Evolutionary conservation across 2,797 vertebrate species (phyloP), one percentile per base, ranked within the genome.

Genomic region (Cetoscarus ocellatus): DNA sequence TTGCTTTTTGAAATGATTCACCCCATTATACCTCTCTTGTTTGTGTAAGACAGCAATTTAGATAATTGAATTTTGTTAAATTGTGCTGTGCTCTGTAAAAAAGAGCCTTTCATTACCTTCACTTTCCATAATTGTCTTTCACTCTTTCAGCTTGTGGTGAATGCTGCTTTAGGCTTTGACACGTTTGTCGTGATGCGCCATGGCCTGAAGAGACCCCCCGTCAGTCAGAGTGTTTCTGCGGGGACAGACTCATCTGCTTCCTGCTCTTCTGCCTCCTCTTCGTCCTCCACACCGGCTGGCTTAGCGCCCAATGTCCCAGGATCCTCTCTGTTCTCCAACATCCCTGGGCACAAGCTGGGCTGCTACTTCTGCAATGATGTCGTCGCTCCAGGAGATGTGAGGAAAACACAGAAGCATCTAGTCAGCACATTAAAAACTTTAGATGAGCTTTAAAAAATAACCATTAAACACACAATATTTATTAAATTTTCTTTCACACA

Each of bases 311-410:
- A 93, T 27, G 86, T 93, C 73, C 85, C 94, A 63, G 96, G 95
- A 55, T 94, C 96, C 0, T 99, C 98, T 0, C 95, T 99, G 42
- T 99, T 99, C 91, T 97, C 97, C 79, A 99, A 99, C 88, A 99
- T 99, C 80, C 98, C 98, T 0, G 98, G 98, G n/a, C 96, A 97
- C 85, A 97, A 97, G 83, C 94, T 99, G 40, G 98, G 98, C 79
- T 99, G 98, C 88, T 99, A 99, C 86, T 99, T 99, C 94, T 99
- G 98, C 93, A 99, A 99, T 39, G 98, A 99, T 34, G 98, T 99
- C 4, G 98, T 99, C 68, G 98, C 98, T 59, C 98, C 98, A 0
- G 98, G 98, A 88, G 97, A 99, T 79, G 98, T 99, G 90, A 98
- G 98, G 83, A 63, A 67, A 52, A 59, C 35, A 43, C 44, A 70